phyloP scores from a whole-genome alignment of 1,140 invertebrate species.

The Marisa cornuarietis region DNA sequence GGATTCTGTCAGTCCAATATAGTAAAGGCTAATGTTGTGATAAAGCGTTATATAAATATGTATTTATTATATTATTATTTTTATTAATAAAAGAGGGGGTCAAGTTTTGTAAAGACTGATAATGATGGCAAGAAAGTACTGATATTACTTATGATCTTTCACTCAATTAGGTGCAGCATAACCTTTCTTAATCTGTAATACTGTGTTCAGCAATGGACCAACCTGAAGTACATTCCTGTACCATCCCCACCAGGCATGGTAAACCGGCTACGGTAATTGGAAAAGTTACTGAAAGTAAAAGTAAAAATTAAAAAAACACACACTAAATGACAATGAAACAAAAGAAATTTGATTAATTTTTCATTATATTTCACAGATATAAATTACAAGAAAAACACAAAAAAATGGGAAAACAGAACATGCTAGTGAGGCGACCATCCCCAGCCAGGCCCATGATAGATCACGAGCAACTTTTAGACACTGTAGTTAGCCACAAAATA shows the following conservation, averaged over 20 bases:
- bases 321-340: slow-evolving; percentile 48
- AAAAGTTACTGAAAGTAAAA: slow-evolving; percentile 80
- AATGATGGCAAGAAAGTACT: not conserved
- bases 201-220: slow-evolving; percentile 8
- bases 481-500: too few species aligned
- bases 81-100: not conserved
- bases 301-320: not conserved
- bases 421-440: too few species aligned
- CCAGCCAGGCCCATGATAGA: too few species aligned
- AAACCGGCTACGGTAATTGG: slow-evolving; percentile 85
- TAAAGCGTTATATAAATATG: not conserved
- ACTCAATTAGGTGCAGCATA: not conserved
- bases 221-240: slow-evolving; percentile 83
- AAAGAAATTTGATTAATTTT: not conserved
- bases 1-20: too few species aligned
- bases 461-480: too few species aligned
- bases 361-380: too few species aligned
- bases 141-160: not conserved
- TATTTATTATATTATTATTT: not conserved
- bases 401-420: too few species aligned
- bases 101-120: not conserved
- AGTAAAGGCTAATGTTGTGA: not conserved
- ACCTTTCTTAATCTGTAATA: too few species aligned
- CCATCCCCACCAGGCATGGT: slow-evolving; percentile 84
- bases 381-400: too few species aligned